These are phyloP conservation scores for Fragum whitleyi DNA, from an alignment of 2,888 invertebrate species.

Conservation along the genomic window DNA sequence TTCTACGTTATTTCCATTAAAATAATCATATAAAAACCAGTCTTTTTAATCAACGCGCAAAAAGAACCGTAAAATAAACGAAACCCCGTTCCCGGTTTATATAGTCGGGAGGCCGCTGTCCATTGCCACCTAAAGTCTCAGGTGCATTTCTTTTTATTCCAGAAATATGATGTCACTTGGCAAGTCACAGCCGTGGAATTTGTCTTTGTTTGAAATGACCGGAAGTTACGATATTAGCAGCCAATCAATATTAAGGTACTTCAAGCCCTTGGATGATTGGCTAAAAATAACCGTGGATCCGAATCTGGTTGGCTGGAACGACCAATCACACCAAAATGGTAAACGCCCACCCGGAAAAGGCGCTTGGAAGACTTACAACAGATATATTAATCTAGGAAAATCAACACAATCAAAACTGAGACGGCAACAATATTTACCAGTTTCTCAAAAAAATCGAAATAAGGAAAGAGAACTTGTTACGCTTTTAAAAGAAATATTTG, in stretches of 20 bases:
- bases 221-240: conserved; percentile 90
- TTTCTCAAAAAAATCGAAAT: not conserved
- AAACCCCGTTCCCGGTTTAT: no score
- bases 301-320: conserved; percentile 56
- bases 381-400: not conserved
- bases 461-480: not conserved
- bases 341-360: not conserved
- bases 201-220: conserved; percentile 92
- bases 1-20: no score
- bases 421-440: not conserved
- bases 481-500: not conserved
- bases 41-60: no score
- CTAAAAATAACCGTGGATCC: conserved; percentile 83
- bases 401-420: not conserved
- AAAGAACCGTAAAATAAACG: no score
- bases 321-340: not conserved
- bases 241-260: conserved; percentile 92
- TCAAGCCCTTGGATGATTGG: conserved; percentile 92
- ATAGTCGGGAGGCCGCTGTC: no score
- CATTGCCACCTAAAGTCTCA: no score
- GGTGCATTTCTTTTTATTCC: conserved; percentile 27
- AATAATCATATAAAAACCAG: no score
- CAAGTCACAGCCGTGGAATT: conserved; percentile 87
- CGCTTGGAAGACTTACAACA: not conserved
- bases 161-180: conserved; percentile 85